These are phyloP conservation scores for Percina caprodes DNA, from an alignment of 2,113 vertebrate genomes.

Conservation along the genomic window DNA sequence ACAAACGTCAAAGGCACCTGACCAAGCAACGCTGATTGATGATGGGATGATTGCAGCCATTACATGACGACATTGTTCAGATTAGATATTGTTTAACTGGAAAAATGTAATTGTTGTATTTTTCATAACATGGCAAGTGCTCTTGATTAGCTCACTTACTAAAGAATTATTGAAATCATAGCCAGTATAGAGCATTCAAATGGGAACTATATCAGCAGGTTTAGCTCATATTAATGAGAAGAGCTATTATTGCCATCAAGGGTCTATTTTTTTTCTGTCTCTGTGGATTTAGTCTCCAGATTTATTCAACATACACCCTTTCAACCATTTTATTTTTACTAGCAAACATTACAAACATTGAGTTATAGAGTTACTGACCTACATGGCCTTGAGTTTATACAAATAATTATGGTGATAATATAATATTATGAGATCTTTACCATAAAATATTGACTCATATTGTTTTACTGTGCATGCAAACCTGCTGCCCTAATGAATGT, in stretches of 20 bases:
- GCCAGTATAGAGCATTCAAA: neutral
- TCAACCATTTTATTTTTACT: neutral
- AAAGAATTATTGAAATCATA: slow-evolving; percentile 18
- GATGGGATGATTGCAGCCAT: neutral
- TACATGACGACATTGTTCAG: neutral
- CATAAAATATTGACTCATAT: neutral
- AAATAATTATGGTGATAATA: neutral
- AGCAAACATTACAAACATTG: neutral
- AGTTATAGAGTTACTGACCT: neutral
- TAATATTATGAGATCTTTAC: neutral
- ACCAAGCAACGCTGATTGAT: too few relatives aligned
- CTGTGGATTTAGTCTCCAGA: slow-evolving; percentile 4
- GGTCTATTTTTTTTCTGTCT: neutral
- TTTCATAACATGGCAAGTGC: slow-evolving; percentile 14
- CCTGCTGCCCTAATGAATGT: neutral
- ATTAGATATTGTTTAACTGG: slow-evolving; percentile 24
- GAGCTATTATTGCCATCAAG: neutral
- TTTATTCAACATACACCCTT: neutral
- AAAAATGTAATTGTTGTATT: slow-evolving; percentile 23
- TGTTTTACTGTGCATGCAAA: neutral
- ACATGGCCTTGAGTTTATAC: neutral
- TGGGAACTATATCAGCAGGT: slow-evolving; percentile 29
- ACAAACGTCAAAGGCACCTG: too few relatives aligned
- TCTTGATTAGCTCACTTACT: slow-evolving; percentile 27
- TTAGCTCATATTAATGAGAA: slow-evolving; percentile 20